Evolutionary conservation across 2,797 vertebrate species (phyloP).

Genomic region (Gallirallus australis): DNA sequence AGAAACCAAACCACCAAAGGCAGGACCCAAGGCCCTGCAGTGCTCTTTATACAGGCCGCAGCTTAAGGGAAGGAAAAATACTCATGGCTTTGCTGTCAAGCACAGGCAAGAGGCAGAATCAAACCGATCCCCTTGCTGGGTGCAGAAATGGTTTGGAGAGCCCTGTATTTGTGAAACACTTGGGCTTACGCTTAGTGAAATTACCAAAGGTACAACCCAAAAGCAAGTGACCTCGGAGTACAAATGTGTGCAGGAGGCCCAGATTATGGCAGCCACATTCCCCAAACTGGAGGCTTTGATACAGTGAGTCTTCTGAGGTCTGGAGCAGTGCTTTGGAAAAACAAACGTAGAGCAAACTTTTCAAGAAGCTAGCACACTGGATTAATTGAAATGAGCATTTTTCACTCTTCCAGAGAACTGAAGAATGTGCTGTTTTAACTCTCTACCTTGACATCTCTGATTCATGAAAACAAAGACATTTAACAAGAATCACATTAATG

Average conservation of each 20-base stretch:
- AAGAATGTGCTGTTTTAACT: background rate
- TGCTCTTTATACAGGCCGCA: background rate
- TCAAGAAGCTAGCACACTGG: background rate
- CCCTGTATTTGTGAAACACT: background rate
- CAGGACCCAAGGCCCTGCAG: background rate
- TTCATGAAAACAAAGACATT: background rate
- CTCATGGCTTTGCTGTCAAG: background rate
- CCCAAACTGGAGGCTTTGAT: background rate
- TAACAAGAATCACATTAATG: background rate
- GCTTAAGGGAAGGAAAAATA: background rate
- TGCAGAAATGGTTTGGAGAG: background rate
- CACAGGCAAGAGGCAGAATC: background rate
- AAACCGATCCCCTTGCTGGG: background rate
- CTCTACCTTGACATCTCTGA: background rate
- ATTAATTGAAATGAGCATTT: background rate
- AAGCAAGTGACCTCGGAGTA: background rate
- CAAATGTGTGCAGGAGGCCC: accelerated
- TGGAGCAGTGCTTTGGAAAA: background rate
- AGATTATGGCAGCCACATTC: background rate
- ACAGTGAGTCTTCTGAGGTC: background rate
- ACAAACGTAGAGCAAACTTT: background rate
- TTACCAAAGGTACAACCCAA: background rate
- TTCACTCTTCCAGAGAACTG: background rate
- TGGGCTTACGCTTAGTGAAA: background rate
- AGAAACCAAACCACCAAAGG: background rate